Conservation (phyloP, 2,113 vertebrate genomes). For the Aspiorhynchus laticeps region DNA sequence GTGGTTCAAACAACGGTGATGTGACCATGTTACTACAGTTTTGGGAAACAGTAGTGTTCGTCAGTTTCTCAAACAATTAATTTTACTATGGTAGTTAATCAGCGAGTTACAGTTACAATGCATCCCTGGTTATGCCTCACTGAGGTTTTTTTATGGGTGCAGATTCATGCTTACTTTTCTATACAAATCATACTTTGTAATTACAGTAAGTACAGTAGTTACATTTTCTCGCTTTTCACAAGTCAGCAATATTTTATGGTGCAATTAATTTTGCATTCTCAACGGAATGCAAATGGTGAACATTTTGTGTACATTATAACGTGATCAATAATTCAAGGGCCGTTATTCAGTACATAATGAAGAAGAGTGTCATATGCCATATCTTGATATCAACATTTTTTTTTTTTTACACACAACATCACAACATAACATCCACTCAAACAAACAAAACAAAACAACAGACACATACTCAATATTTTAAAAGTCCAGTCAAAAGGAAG, state of each 20-base stretch:
- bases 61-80: too few species aligned
- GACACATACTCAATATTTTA: too few species aligned
- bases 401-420: too few species aligned
- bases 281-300: neutral
- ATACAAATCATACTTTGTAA: neutral
- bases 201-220: neutral
- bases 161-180: neutral
- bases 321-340: neutral
- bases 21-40: too few species aligned
- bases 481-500: too few species aligned
- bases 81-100: too few species aligned
- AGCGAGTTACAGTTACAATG: too few species aligned
- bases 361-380: neutral
- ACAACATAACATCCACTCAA: too few species aligned
- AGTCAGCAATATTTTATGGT: neutral
- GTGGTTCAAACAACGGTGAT: too few species aligned
- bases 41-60: too few species aligned
- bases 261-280: neutral
- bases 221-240: neutral
- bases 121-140: neutral
- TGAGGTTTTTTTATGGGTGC: neutral
- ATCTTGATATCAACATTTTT: too few species aligned
- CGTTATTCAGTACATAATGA: neutral
- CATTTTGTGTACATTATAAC: neutral
- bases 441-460: too few species aligned